Conservation (phyloP, 2,113 vertebrate species). For the Alosa alosa region DNA sequence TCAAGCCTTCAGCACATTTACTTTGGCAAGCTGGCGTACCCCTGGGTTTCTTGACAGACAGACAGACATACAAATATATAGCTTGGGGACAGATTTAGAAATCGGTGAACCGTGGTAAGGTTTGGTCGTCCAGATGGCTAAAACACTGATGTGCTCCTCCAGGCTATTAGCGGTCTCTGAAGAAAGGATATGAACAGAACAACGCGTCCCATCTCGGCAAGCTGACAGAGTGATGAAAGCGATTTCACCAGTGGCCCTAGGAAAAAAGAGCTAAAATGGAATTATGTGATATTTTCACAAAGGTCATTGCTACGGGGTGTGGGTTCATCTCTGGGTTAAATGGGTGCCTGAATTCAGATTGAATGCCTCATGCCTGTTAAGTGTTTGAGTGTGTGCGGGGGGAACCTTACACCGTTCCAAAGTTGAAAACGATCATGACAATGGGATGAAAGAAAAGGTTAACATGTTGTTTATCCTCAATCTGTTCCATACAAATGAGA, state of each 20-base stretch:
- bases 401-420: neutral
- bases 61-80: slow-evolving; percentile 2
- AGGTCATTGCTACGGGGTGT: neutral
- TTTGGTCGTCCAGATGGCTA: slow-evolving; percentile 1
- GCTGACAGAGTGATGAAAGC: neutral
- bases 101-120: neutral
- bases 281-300: neutral
- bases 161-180: neutral
- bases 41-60: slow-evolving; percentile 8
- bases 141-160: slow-evolving; percentile 5
- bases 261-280: neutral
- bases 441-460: neutral
- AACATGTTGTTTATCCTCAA: neutral
- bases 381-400: neutral
- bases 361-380: neutral
- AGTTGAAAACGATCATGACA: neutral
- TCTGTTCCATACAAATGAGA: neutral
- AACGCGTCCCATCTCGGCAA: neutral
- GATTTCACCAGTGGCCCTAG: neutral
- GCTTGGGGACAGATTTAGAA: neutral
- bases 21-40: neutral
- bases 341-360: neutral
- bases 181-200: neutral
- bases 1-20: neutral
- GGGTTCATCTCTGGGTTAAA: neutral